phyloP scores from a whole-genome alignment of 2,888 invertebrate species.

The Corbicula japonica region DNA sequence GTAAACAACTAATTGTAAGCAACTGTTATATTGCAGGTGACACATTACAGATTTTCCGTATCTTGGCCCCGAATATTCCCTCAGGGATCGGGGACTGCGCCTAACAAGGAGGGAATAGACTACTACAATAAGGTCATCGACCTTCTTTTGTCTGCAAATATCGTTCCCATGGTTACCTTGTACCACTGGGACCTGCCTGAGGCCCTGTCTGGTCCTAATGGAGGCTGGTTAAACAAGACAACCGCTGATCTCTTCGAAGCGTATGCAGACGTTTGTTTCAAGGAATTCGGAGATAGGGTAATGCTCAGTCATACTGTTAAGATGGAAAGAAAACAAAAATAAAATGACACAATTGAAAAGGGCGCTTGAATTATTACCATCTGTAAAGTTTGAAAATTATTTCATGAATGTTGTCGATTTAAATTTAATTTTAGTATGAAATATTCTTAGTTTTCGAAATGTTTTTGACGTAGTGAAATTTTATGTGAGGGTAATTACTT shows the following conservation, averaged over 20 bases:
- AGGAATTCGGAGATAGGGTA: constrained; percentile 85
- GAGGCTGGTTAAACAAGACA: constrained; percentile 85
- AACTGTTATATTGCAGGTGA: constrained; percentile 54
- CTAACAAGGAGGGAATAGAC: constrained; percentile 90
- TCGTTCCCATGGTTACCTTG: constrained; percentile 89
- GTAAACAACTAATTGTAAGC: too few species aligned
- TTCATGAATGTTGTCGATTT: too few species aligned
- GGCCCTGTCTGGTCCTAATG: constrained; percentile 82
- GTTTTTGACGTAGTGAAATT: too few species aligned
- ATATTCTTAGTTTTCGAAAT: too few species aligned
- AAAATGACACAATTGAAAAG: too few species aligned
- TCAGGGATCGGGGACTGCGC: constrained; percentile 78
- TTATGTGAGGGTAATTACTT: too few species aligned
- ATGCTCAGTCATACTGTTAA: too few species aligned
- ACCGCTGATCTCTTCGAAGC: constrained; percentile 82
- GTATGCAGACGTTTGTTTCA: constrained; percentile 85
- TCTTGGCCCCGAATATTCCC: constrained; percentile 93
- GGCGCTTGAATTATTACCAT: too few species aligned
- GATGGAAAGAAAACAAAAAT: too few species aligned
- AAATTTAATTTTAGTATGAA: too few species aligned
- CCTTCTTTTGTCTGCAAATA: constrained; percentile 89
- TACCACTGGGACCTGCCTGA: constrained; percentile 86
- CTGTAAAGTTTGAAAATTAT: too few species aligned
- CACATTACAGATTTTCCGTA: constrained; percentile 86
- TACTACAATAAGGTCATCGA: constrained; percentile 93